phyloP scores from a whole-genome alignment of 2,797 vertebrate genomes.

The Parauchenoglanis punctatus region DNA sequence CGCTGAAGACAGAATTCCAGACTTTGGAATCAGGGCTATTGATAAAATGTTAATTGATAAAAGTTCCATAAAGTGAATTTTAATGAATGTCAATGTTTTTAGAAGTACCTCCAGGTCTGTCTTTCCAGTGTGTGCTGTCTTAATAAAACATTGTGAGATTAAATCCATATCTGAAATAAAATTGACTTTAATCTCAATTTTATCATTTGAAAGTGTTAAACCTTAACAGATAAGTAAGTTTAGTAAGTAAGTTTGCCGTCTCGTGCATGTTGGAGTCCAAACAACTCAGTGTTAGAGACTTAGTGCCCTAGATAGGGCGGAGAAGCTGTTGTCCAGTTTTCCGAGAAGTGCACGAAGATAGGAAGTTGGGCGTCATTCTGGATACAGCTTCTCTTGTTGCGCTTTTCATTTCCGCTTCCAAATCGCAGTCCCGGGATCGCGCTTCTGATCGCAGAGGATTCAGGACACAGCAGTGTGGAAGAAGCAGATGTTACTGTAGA shows the following conservation, averaged over 20 bases:
- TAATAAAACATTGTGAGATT: neutral
- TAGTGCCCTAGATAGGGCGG: slow-evolving; percentile 22
- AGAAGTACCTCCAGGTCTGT: neutral
- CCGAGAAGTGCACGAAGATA: neutral
- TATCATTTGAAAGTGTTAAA: too few species aligned
- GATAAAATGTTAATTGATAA: neutral
- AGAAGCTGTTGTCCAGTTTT: neutral
- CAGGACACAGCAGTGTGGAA: neutral
- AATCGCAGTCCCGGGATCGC: neutral
- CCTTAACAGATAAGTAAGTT: neutral
- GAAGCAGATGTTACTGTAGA: neutral
- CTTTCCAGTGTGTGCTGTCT: neutral
- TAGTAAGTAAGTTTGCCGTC: neutral
- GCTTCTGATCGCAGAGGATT: neutral
- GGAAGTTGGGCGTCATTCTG: neutral
- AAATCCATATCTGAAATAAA: neutral
- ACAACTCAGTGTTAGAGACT: neutral
- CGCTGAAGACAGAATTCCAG: neutral
- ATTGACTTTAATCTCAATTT: neutral
- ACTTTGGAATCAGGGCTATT: neutral
- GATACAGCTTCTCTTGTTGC: slow-evolving; percentile 10
- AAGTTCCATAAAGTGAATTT: neutral
- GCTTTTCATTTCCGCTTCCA: slow-evolving; percentile 19
- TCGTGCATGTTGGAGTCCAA: neutral
- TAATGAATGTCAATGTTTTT: neutral